phyloP scores from a whole-genome alignment of 2,888 invertebrate genomes.

The Scaptomyza cyrtandrae region DNA sequence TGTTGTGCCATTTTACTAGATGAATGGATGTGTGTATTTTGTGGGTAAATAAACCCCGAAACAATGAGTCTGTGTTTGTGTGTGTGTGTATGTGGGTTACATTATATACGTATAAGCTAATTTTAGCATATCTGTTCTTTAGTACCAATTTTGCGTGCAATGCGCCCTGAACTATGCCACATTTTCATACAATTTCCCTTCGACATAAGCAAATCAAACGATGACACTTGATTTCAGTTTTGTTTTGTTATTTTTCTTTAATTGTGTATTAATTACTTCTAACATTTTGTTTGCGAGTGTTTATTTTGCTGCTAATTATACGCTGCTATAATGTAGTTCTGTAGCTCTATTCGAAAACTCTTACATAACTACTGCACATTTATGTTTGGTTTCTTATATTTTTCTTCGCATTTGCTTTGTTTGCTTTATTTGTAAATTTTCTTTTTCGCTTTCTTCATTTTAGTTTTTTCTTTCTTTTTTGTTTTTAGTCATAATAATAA shows the following conservation, averaged over 20 bases:
- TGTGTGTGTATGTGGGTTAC: slow-evolving; percentile 19
- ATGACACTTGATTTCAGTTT: slow-evolving; percentile 37
- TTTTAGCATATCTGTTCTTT: slow-evolving; percentile 45
- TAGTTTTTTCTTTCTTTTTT: slow-evolving; percentile 33
- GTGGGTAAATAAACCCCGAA: slow-evolving; percentile 27
- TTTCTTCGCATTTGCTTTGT: slow-evolving; percentile 36
- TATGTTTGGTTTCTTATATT: slow-evolving; percentile 48
- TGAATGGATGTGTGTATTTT: not conserved
- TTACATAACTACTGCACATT: slow-evolving; percentile 77
- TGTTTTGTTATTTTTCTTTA: slow-evolving; percentile 7
- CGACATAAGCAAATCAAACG: slow-evolving; percentile 36
- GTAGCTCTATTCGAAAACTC: slow-evolving; percentile 74
- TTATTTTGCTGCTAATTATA: slow-evolving; percentile 63
- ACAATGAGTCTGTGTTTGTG: slow-evolving; percentile 20
- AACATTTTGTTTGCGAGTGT: slow-evolving; percentile 49
- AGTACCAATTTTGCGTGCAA: slow-evolving; percentile 61
- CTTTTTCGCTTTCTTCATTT: slow-evolving; percentile 9
- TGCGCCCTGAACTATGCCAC: slow-evolving; percentile 65
- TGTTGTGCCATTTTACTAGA: slow-evolving; percentile 39
- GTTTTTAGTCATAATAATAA: slow-evolving; percentile 68
- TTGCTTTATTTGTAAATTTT: slow-evolving; percentile 8
- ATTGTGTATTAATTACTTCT: slow-evolving; percentile 26
- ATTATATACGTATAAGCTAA: slow-evolving; percentile 48
- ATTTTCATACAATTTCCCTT: slow-evolving; percentile 17
- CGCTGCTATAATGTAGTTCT: slow-evolving; percentile 60